A percentile compares a stretch with the other conserved stretches of the same genome.
Conservation (phyloP, 1,140 invertebrate species). For the Trachelipus rathkii region DNA sequence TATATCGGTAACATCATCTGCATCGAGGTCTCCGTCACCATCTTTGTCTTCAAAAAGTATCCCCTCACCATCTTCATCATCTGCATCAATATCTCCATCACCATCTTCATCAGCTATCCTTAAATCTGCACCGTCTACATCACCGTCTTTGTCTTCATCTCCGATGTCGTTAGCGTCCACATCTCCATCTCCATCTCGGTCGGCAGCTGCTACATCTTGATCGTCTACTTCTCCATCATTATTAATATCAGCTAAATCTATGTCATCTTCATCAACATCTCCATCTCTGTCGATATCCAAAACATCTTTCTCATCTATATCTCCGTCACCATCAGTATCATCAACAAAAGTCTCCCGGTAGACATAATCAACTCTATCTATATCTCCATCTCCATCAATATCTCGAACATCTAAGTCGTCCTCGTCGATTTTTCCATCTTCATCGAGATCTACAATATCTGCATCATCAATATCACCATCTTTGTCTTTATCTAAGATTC, state of each 20-base stretch:
- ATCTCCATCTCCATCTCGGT: slow-evolving; percentile 32
- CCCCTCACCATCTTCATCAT: slow-evolving; percentile 34
- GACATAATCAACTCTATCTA: slow-evolving; percentile 33
- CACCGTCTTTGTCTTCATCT: slow-evolving; percentile 29
- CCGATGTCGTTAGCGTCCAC: slow-evolving; percentile 23
- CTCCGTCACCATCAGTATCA: slow-evolving; percentile 40
- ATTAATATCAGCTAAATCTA: slow-evolving; percentile 23
- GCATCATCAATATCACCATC: slow-evolving; percentile 28
- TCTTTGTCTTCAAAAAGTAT: slow-evolving; percentile 20
- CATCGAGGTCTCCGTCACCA: slow-evolving; percentile 22
- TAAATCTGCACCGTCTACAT: slow-evolving; percentile 20
- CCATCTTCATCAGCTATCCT: slow-evolving; percentile 26
- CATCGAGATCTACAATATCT: slow-evolving; percentile 28
- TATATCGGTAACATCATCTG: slow-evolving; percentile 38
- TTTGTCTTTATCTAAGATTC: slow-evolving; percentile 19
- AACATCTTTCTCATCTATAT: slow-evolving; percentile 31
- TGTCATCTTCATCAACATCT: slow-evolving; percentile 35
- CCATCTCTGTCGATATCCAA: slow-evolving; percentile 35
- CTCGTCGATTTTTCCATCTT: slow-evolving; percentile 24
- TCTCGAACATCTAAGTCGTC: slow-evolving; percentile 32
- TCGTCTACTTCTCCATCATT: slow-evolving; percentile 27
- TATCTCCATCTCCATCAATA: slow-evolving; percentile 39
- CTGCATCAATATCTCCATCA: slow-evolving; percentile 18
- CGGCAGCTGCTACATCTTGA: slow-evolving; percentile 18
- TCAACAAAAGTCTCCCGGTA: slow-evolving; percentile 23